Percentiles rank a stretch among this genome's conserved stretches.
Evolutionary conservation across 2,797 vertebrate species (phyloP).

Genomic region (Hirundo rustica): DNA sequence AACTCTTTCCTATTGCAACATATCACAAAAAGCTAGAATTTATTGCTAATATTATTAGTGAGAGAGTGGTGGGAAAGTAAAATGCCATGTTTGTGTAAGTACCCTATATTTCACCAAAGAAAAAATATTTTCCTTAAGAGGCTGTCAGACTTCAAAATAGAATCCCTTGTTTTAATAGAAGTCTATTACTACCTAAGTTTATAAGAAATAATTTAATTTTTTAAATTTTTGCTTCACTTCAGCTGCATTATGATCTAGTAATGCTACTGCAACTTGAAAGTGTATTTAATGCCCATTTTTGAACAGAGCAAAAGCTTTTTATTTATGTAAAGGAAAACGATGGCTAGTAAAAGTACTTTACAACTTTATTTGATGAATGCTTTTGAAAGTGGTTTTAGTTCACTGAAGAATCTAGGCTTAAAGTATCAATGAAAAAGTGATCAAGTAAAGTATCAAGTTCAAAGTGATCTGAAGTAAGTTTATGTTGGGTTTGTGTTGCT

Average conservation of each 20-base stretch:
- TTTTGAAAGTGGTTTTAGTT: neutral
- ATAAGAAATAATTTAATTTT: neutral
- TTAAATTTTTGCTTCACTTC: neutral
- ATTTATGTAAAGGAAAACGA: neutral
- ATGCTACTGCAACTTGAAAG: neutral
- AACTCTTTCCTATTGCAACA: neutral
- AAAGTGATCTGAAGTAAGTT: neutral
- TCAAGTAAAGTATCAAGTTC: neutral
- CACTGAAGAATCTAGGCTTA: neutral
- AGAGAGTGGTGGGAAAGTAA: neutral
- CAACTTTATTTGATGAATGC: neutral
- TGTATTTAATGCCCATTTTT: neutral
- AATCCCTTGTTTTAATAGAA: neutral
- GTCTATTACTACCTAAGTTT: neutral
- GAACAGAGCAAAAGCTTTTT: neutral
- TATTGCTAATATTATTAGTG: neutral
- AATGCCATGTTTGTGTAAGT: neutral
- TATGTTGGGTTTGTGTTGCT: neutral
- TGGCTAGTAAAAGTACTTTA: neutral
- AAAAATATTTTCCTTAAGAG: neutral
- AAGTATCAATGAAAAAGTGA: neutral
- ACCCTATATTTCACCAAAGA: neutral
- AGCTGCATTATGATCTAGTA: neutral
- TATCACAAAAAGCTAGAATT: neutral
- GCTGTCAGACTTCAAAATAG: neutral